A percentile compares a stretch with the other conserved stretches of the same genome.
Conservation (phyloP, 2,888 invertebrate genomes). For the Embidobia sp. region DNA sequence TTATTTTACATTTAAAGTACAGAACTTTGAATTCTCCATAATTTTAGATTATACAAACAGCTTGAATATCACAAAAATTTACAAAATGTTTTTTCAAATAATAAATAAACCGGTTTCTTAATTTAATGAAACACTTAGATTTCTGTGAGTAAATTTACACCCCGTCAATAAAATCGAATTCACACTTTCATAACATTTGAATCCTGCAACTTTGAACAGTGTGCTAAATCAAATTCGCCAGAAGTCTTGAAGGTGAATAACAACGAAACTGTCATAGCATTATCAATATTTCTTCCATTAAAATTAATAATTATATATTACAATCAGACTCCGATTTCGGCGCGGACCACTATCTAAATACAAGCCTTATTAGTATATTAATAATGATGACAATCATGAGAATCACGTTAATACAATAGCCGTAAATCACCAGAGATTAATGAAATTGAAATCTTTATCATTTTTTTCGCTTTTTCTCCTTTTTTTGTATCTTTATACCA, state of each 20-base stretch:
- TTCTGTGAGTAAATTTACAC: no score
- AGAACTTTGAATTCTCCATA: no score
- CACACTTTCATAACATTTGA: no score
- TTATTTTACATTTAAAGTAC: no score
- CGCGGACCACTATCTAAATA: constrained; percentile 62
- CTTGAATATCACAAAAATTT: no score
- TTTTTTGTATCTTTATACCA: constrained; percentile 28
- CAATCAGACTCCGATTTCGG: constrained; percentile 62
- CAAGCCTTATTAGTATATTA: constrained; percentile 64
- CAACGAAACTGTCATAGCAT: constrained; percentile 41
- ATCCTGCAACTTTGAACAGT: no score
- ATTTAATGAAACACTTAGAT: no score
- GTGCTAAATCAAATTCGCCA: no score
- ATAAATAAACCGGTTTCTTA: no score
- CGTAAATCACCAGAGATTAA: constrained; percentile 62
- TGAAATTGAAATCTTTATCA: constrained; percentile 46
- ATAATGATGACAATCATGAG: constrained; percentile 64
- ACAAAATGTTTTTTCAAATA: no score
- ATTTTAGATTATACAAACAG: no score
- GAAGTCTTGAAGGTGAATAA: constrained; percentile 27
- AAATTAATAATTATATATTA: constrained; percentile 64
- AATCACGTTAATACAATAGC: constrained; percentile 62
- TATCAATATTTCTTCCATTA: constrained; percentile 60
- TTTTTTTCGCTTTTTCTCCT: constrained; percentile 16
- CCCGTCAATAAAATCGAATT: no score